Evolutionary conservation across 2,113 vertebrate species (phyloP).

Genomic region (Andinoacara biseriatus): DNA sequence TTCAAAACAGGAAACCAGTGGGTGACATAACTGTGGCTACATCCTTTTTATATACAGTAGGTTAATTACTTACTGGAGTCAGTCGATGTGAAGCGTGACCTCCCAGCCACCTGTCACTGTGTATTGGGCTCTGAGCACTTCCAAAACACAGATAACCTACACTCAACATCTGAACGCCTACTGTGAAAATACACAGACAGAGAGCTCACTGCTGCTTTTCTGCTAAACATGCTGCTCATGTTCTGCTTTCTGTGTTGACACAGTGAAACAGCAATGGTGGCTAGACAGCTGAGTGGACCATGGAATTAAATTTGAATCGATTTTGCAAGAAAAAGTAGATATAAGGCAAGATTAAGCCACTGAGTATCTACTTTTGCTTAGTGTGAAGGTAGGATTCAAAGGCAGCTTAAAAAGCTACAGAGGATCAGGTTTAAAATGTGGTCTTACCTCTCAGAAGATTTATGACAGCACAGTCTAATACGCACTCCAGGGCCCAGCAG

Average conservation of each 20-base stretch:
- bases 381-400: slow-evolving; percentile 6
- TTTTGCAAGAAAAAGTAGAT: slow-evolving; percentile 6
- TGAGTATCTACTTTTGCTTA: slow-evolving; percentile 9
- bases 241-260: slow-evolving; percentile 4
- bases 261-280: neutral
- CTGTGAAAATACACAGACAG: slow-evolving; percentile 8
- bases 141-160: slow-evolving; percentile 13
- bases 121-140: neutral
- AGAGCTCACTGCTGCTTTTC: slow-evolving; percentile 11
- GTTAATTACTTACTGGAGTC: neutral
- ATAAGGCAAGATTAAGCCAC: slow-evolving; percentile 4
- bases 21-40: neutral
- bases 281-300: slow-evolving; percentile 7
- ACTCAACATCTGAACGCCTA: slow-evolving; percentile 4
- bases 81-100: neutral
- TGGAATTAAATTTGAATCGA: slow-evolving; percentile 16
- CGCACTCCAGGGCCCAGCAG: slow-evolving; percentile 3
- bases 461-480: neutral
- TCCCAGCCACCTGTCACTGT: slow-evolving; percentile 1
- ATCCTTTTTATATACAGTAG: neutral
- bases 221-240: slow-evolving; percentile 8
- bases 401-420: neutral
- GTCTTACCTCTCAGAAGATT: neutral
- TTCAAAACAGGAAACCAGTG: neutral
- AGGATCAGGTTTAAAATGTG: slow-evolving; percentile 1